Percentiles rank a stretch among this genome's conserved stretches.
Conservation (phyloP, 2,888 invertebrate genomes). For the Fragum fragum region DNA sequence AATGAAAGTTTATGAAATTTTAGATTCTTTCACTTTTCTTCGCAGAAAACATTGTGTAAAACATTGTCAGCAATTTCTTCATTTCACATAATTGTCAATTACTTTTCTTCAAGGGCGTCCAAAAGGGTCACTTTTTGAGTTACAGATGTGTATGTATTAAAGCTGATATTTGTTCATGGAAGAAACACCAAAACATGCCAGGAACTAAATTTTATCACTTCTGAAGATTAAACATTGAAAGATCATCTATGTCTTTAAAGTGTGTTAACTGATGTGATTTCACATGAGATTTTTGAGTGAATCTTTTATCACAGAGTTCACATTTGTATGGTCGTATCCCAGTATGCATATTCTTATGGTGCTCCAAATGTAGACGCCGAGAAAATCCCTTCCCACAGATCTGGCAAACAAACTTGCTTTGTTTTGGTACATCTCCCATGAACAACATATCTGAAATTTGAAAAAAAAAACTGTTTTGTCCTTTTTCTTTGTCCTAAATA, state of each 20-base stretch:
- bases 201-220: too few relatives aligned
- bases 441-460: constrained; percentile 19
- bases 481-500: background rate
- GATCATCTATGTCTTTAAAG: background rate
- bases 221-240: too few relatives aligned
- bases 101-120: too few relatives aligned
- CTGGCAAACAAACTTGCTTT: constrained; percentile 40
- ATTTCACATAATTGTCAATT: too few relatives aligned
- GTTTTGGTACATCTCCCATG: background rate
- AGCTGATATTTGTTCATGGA: too few relatives aligned
- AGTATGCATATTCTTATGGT: constrained; percentile 55
- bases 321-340: constrained; percentile 58
- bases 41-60: too few relatives aligned
- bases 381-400: constrained; percentile 57
- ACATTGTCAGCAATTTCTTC: too few relatives aligned
- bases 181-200: too few relatives aligned
- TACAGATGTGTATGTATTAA: too few relatives aligned
- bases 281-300: constrained; percentile 59
- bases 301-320: constrained; percentile 50
- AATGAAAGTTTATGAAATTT: too few relatives aligned
- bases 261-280: constrained; percentile 54
- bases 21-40: too few relatives aligned
- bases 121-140: too few relatives aligned
- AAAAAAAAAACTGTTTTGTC: background rate
- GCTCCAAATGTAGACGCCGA: constrained; percentile 47